These are phyloP conservation scores for Sphinx pinastri DNA, from an alignment of 2,888 invertebrate species.

Conservation along the genomic window DNA sequence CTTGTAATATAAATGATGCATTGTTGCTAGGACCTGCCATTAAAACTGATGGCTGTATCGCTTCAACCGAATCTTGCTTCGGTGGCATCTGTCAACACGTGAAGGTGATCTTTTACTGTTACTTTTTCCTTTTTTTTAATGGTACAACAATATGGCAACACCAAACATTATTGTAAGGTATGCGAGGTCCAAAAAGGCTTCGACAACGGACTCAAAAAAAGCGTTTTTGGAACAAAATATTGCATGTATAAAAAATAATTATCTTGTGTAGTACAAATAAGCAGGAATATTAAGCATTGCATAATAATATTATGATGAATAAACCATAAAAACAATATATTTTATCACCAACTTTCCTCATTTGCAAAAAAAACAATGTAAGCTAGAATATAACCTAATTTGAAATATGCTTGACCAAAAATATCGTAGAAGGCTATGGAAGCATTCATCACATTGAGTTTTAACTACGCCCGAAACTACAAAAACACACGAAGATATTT, in stretches of 20 bases:
- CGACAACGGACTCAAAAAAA: no score
- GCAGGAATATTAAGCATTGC: no score
- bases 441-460: background rate
- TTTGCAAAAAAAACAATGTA: no score
- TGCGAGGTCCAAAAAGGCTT: no score
- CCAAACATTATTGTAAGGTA: background rate
- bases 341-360: no score
- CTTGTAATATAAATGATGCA: conserved; percentile 66
- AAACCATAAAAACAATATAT: no score
- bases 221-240: no score
- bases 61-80: conserved; percentile 63
- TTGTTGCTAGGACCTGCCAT: conserved; percentile 54
- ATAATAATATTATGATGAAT: no score
- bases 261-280: no score
- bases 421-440: background rate
- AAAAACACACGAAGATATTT: conserved; percentile 18
- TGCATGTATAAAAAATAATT: no score
- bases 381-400: no score
- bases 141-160: background rate
- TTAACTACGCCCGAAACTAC: background rate
- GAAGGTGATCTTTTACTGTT: background rate
- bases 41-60: conserved; percentile 58
- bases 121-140: background rate
- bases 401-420: no score
- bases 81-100: conserved; percentile 55